Percentiles rank a stretch among this genome's conserved stretches.
phyloP scores from a whole-genome alignment of 1,140 invertebrate species.

The Nasonia longicornis region DNA sequence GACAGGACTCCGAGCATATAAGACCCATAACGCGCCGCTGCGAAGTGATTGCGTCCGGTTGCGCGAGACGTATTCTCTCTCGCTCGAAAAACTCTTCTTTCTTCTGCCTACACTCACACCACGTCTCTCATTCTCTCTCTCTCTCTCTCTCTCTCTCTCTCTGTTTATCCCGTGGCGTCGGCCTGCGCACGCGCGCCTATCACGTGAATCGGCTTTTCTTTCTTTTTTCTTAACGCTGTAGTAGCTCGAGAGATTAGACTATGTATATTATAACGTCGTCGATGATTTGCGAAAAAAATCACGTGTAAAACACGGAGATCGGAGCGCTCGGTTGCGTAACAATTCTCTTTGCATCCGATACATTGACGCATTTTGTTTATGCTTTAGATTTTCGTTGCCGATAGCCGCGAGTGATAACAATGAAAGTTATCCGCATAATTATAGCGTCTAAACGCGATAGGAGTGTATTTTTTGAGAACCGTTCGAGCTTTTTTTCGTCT shows the following conservation, averaged over 20 bases:
- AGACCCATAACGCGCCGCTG: slow-evolving; percentile 5
- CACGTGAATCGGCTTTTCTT: too few species aligned
- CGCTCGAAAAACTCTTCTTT: neutral
- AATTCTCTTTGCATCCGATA: neutral
- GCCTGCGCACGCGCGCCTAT: neutral
- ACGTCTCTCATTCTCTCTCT: neutral
- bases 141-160: too few species aligned
- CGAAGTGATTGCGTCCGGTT: slow-evolving; percentile 41
- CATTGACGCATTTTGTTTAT: neutral
- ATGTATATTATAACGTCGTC: too few species aligned
- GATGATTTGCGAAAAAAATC: neutral
- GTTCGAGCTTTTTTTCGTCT: too few species aligned
- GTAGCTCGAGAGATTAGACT: too few species aligned
- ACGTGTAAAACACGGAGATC: neutral
- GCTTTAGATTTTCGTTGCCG: neutral
- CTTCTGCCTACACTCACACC: neutral
- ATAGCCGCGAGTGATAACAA: neutral
- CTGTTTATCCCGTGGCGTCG: slow-evolving; percentile 12
- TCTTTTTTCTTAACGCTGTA: neutral
- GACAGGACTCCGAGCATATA: slow-evolving; percentile 5
- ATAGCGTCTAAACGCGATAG: too few species aligned
- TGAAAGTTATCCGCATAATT: neutral
- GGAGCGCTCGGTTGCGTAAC: neutral
- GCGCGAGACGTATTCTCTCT: slow-evolving; percentile 8
- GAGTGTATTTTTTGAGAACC: too few species aligned